Evolutionary conservation across 2,797 vertebrate genomes (phyloP).

Genomic region (Capromys pilorides): DNA sequence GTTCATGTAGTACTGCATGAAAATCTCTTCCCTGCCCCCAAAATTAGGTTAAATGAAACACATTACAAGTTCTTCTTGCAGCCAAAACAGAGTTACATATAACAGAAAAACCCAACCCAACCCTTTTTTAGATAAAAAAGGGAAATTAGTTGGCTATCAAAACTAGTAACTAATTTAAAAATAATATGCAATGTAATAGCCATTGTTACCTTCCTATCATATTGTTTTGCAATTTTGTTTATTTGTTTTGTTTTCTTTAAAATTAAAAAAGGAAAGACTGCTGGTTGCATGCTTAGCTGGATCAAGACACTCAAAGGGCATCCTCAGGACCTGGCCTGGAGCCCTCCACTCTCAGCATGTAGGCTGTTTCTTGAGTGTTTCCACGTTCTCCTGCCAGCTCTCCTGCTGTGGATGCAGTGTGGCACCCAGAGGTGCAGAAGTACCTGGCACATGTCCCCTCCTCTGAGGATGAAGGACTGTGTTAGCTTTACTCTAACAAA

Average conservation of each 20-base stretch:
- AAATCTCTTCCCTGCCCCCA: slow-evolving; percentile 35
- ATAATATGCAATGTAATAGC: no score
- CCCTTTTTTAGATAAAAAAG: background rate
- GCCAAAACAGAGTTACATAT: background rate
- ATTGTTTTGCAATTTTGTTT: no score
- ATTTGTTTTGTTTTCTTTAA: no score
- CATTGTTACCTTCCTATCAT: no score
- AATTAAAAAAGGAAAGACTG: background rate
- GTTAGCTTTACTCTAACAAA: background rate
- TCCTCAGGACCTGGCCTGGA: background rate
- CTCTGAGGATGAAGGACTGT: background rate
- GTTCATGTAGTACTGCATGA: background rate
- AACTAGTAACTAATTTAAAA: background rate
- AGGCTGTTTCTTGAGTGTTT: background rate
- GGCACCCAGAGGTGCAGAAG: background rate
- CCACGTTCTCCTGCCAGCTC: background rate
- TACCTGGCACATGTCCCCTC: background rate
- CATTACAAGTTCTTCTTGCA: background rate
- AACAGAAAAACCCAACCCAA: slow-evolving; percentile 13
- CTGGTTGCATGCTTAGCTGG: background rate
- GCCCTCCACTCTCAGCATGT: background rate
- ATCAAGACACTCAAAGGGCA: background rate
- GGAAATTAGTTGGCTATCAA: background rate
- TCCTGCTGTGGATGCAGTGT: background rate
- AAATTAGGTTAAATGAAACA: slow-evolving; percentile 21